Conservation (phyloP, 2,797 vertebrate genomes). For the Danio jaintianensis region DNA sequence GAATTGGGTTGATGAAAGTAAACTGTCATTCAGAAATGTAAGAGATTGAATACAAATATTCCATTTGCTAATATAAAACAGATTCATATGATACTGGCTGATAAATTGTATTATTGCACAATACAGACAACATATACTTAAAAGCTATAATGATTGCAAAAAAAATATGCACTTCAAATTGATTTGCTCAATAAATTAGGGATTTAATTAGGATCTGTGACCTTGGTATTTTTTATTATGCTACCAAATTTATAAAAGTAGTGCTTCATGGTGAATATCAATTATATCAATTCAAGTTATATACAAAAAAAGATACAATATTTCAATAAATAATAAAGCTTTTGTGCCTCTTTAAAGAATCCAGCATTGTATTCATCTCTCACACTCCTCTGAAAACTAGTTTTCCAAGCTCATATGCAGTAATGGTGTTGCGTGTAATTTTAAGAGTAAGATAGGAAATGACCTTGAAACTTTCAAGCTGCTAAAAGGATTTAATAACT, state of each 20-base stretch:
- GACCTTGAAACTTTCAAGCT: constrained; percentile 1
- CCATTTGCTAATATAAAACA: background rate
- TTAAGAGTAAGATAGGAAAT: background rate
- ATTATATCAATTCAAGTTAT: background rate
- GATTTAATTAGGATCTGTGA: background rate
- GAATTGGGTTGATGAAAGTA: background rate
- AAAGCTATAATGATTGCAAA: too few relatives aligned
- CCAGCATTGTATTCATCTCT: background rate
- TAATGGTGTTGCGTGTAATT: background rate
- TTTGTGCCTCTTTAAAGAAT: background rate
- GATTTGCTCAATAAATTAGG: background rate
- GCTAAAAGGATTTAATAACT: background rate
- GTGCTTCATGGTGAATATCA: background rate
- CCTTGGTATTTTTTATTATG: background rate
- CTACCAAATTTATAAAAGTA: background rate
- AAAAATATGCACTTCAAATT: background rate
- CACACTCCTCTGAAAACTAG: background rate
- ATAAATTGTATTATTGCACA: background rate
- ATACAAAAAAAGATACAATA: background rate
- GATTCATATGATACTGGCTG: background rate
- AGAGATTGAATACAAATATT: background rate
- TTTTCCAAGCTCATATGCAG: background rate
- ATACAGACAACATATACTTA: background rate
- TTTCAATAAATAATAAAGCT: background rate
- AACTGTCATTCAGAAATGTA: background rate